Percentiles rank a stretch among this genome's conserved stretches.
phyloP scores from a whole-genome alignment of 2,888 invertebrate genomes.

The Folsomia manolachei region DNA sequence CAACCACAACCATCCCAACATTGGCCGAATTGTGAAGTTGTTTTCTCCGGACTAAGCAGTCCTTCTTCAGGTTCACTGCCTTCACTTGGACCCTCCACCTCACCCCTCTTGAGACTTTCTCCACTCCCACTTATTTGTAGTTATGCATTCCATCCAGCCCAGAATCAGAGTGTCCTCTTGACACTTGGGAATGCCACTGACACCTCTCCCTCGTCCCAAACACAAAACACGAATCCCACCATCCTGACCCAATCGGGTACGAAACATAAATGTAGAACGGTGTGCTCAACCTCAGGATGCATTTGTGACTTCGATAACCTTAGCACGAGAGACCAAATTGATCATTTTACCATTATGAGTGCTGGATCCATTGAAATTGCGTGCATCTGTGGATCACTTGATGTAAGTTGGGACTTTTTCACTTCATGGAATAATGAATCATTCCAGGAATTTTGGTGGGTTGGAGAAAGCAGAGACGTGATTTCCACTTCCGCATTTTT shows the following conservation, averaged over 20 bases:
- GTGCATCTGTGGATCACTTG: conserved; percentile 10
- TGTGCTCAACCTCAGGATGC: conserved; percentile 15
- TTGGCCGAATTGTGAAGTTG: conserved; percentile 11
- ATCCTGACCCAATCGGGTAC: background rate
- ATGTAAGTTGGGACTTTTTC: too few species aligned
- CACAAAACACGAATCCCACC: background rate
- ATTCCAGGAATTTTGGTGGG: too few species aligned
- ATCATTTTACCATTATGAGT: conserved; percentile 14
- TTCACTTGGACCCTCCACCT: background rate
- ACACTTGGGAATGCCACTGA: conserved; percentile 8
- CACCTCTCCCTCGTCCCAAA: too few species aligned
- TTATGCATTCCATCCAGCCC: conserved; percentile 17
- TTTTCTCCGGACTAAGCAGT: background rate
- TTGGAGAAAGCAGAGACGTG: too few species aligned
- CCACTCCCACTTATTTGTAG: conserved; percentile 3
- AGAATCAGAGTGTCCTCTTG: conserved; percentile 18
- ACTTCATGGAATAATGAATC: too few species aligned
- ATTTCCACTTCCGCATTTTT: too few species aligned
- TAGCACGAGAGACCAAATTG: background rate
- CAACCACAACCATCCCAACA: too few species aligned
- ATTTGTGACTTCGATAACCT: background rate
- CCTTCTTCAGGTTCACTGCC: conserved; percentile 10
- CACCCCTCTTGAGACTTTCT: conserved; percentile 11
- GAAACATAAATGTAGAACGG: conserved; percentile 13
- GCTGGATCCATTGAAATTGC: conserved; percentile 9